Conservation (phyloP, 1,140 invertebrate species). For the Geopemphigus sp. region DNA sequence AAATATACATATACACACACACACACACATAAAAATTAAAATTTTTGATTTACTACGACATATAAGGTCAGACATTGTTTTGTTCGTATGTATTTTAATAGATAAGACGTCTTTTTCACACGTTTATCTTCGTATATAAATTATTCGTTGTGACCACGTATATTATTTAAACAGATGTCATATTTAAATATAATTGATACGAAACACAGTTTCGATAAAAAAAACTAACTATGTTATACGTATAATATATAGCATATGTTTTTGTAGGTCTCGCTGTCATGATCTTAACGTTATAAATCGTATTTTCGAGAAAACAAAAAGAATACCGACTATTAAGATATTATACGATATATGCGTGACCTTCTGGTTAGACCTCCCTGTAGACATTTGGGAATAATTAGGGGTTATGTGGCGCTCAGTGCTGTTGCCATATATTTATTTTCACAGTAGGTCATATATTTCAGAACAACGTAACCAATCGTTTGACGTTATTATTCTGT, state of each 20-base stretch:
- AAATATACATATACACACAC: no score
- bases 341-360: not conserved
- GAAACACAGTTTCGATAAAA: not conserved
- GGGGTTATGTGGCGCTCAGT: not conserved
- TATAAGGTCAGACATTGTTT: not conserved
- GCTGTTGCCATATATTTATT: not conserved
- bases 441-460: no score
- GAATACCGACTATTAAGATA: not conserved
- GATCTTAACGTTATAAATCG: slow-evolving; percentile 7
- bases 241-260: not conserved
- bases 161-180: slow-evolving; percentile 6
- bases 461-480: no score
- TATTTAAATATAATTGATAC: not conserved
- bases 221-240: not conserved
- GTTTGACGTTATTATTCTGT: no score
- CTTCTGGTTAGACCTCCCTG: not conserved
- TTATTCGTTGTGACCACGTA: not conserved
- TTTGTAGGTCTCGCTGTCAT: not conserved
- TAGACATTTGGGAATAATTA: slow-evolving; percentile 10
- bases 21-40: not conserved
- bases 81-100: not conserved
- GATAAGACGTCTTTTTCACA: slow-evolving; percentile 13
- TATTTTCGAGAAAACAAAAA: slow-evolving; percentile 11
- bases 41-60: not conserved
- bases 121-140: not conserved